A percentile compares a stretch with the other conserved stretches of the same genome.
Conservation (phyloP, 1,140 invertebrate genomes). For the Melipona quadrifasciata region DNA sequence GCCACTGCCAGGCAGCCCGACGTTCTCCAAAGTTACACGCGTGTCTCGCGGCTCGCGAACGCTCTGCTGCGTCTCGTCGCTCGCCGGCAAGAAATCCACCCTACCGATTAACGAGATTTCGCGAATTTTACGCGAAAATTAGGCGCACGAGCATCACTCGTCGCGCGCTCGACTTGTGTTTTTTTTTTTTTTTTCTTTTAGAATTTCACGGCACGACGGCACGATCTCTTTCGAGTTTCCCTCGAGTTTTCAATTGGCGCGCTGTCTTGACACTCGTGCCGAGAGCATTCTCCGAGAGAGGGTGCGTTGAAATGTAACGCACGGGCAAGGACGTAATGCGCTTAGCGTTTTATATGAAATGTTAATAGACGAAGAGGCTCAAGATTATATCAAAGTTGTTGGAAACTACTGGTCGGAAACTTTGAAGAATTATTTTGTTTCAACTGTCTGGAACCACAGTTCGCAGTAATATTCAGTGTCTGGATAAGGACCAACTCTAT, state of each 20-base stretch:
- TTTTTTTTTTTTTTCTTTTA: too few relatives aligned
- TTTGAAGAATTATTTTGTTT: too few relatives aligned
- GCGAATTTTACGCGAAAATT: conserved; percentile 9
- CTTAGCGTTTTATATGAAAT: neutral
- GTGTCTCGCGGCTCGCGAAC: neutral
- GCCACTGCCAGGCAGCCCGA: neutral
- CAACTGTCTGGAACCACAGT: too few relatives aligned
- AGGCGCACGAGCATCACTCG: neutral
- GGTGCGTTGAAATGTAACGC: neutral
- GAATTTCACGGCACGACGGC: neutral
- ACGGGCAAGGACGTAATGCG: neutral
- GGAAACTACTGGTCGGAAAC: too few relatives aligned
- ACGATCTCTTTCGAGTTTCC: neutral
- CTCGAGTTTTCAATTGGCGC: neutral
- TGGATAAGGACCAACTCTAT: too few relatives aligned
- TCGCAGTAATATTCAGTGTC: too few relatives aligned
- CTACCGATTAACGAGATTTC: neutral
- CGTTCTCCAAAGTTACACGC: conserved; percentile 12
- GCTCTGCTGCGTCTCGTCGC: neutral
- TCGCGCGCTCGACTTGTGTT: neutral
- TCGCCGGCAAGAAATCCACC: neutral
- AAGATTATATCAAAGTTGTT: too few relatives aligned
- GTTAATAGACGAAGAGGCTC: neutral
- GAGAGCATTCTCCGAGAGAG: neutral
- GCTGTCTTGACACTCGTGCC: neutral